Base-by-base conservation (phyloP, 2,113 vertebrate genomes). In the Dermatemys mawii region DNA sequence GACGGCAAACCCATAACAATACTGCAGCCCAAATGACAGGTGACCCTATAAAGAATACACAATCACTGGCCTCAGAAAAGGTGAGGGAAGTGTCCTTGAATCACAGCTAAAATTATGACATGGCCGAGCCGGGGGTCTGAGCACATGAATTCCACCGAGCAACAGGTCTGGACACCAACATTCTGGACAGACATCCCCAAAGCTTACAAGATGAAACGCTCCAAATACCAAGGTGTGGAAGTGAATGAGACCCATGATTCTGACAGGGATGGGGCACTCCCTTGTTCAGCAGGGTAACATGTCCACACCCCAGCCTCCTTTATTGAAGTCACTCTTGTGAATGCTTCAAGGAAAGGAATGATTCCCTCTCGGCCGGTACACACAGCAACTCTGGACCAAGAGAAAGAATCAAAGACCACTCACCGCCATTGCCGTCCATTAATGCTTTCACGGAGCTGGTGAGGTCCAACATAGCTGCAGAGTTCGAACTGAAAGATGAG, bases 361-460 rank as follows among this genome's bases (percentile, higher is more conserved):
- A 19, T n/a, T n/a, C 29, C 60, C 60, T 67, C 32, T 4, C 17
- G 4, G 60, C 35, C 2, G 5, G 60, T 14, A 67, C 4, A n/a
- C 38, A 11, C 11, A 48, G 24, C n/a, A 14, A 17, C 21, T 10
- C 13, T 14, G 57, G 46, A 55, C 11, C 17, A 14, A 32, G 32
- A 29, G 76, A 54, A 38, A 41, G 24, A 76, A 75, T 1, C n/a
- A 87, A 90, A 24, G 13, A 67, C 89, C 87, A 97, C 98, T 98
- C 95, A 99, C 99, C 99, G 81, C 98, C 98, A 73, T 98, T 98
- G 53, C 97, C 98, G 4, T 98, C 98, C 97, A 98, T 97, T 73
- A 98, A 98, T 2, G 99, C 98, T 97, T 99, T 99, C 95, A 99
- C 97, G 96, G 98, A 99, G 94, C 97, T 98, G 93, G 98, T 98